Evolutionary conservation across 2,113 vertebrate genomes (phyloP).

Genomic region (Athene cunicularia): DNA sequence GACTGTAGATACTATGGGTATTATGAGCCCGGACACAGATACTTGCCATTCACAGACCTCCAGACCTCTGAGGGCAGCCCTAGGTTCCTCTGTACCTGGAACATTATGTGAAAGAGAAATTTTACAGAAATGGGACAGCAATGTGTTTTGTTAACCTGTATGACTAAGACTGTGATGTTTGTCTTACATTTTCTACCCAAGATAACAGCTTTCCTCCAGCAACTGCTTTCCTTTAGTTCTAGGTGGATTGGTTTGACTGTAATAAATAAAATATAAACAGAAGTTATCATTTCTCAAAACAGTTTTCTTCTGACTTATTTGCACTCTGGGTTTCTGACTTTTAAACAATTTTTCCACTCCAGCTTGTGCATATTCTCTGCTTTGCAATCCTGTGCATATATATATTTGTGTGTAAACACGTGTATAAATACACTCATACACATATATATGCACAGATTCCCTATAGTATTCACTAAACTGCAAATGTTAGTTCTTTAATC

Average conservation of each 20-base stretch:
- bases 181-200: not conserved
- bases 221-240: not conserved
- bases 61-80: not conserved
- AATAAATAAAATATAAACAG: not conserved
- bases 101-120: not conserved
- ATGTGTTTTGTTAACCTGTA: not conserved
- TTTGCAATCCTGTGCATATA: not conserved
- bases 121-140: not conserved
- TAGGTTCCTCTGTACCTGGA: not conserved
- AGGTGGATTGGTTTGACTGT: not conserved
- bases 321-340: not conserved
- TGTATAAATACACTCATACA: not conserved
- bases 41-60: not conserved
- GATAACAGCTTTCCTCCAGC: not conserved
- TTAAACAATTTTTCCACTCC: not conserved
- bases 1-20: accelerated
- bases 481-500: not conserved
- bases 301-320: not conserved
- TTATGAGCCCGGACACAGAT: not conserved
- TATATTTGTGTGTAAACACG: not conserved
- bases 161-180: not conserved
- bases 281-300: not conserved
- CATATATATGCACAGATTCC: not conserved
- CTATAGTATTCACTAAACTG: not conserved
- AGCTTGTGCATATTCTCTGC: not conserved